Base-by-base conservation (phyloP, 2,888 invertebrate species). In the Erynnis tages region DNA sequence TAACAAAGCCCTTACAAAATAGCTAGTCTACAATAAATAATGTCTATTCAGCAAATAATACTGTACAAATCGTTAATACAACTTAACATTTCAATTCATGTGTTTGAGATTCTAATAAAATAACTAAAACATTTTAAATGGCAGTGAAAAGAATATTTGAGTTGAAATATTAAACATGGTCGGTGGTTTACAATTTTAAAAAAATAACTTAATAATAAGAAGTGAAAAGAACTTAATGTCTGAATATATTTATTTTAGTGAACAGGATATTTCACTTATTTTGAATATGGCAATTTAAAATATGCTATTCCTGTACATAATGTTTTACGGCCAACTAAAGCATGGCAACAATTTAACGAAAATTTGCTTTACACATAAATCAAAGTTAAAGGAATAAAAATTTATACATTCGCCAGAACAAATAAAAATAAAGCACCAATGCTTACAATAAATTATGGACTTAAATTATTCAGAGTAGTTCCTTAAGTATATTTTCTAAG, bases 31-130 rank as follows among this genome's bases (percentile, higher is more conserved):
- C 71, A 86, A 88, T 88, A 87, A 89, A 87, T 88, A 88, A 82
- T 76, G 77, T 77, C 76, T 83, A 84, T 71, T 79, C 81, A 86
- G 86, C 84, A 88, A 89, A 88, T 89, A 90, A 89, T 89, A 90
- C 90, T 90, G 89, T 90, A 90, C 89, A 82, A 67, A 78, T 73
- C 72, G 79, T 86, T 84, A 82, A 85, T 84, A 87, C 61, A 87
- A 86, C 82, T 84, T 86, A 86, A 85, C 70, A 71, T 65, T 67
- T 53, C 45, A 46, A 43, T 43, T 35, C 43, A 10, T 35, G 35
- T 16, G 34, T 14, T 25, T 11, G 49, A 49, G 49, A 41, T 49
- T 41, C 49, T 25, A 41, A n/a, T 25, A 41, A 13, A 14, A n/a
- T 38, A 35, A 50, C 32, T 49, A 35, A 43, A n/a, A n/a, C n/a